Base-by-base conservation (phyloP, 1,140 invertebrate species). In the Cataglyphis hispanica region DNA sequence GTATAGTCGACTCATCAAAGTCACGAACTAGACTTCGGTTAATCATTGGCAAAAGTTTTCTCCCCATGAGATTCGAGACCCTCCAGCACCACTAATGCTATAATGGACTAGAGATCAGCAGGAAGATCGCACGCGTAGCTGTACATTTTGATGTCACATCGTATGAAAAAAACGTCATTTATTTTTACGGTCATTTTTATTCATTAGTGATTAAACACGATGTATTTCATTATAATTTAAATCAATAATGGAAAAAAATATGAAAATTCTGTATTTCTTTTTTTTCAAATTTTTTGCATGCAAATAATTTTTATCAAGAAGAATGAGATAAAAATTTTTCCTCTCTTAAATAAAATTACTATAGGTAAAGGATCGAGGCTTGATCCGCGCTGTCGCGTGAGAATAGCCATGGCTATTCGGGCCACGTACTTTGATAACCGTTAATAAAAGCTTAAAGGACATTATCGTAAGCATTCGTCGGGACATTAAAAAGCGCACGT, bases 361-460 rank as follows among this genome's bases (percentile, higher is more conserved):
- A 40, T 11, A 69, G 53, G 1, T 60, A 72, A 74, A 74, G 53
- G 27, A 60, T 83, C 78, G 78, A 40, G 50, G 70, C 46, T 40
- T 76, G 19, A 83, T 64, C 81, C 67, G 77, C 89, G 67, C 83
- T 91, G 89, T 91, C 86, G 89, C 89, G 87, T 85, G 69, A 78
- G 89, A 90, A 91, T 86, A 66, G 90, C 90, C 85, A 84, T 93
- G 91, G 85, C 92, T 80, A 95, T 95, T 94, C 94, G 89, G 86
- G 4, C 91, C 94, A 95, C 95, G 94, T 95, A 92, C 84, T 8
- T 83, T 91, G 92, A 92, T 94, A 94, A 93, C 91, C 93, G 91
- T 95, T 93, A 93, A 95, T 95, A 94, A 95, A 95, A 95, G 91
- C 94, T 95, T 95, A 92, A 95, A 93, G 92, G 89, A 91, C 93